Evolutionary conservation across 1,140 invertebrate species (phyloP).

Genomic region (Stegodyphus dumicola): DNA sequence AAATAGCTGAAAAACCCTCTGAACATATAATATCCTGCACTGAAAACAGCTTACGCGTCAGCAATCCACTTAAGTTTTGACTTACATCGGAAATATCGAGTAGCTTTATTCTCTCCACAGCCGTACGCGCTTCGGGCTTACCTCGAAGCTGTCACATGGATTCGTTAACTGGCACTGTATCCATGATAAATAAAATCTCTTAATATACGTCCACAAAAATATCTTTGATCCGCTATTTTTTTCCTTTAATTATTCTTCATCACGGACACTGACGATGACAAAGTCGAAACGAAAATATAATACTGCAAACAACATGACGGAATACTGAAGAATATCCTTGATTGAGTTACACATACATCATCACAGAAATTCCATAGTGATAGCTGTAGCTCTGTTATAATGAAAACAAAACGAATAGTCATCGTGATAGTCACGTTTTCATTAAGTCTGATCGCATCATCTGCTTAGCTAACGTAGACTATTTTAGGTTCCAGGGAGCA

Average conservation of each 20-base stretch:
- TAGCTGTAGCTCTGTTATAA: slow-evolving; percentile 11
- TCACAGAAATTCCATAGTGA: slow-evolving; percentile 7
- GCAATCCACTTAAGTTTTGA: too few relatives aligned
- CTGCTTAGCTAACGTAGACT: neutral
- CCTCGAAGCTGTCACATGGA: too few relatives aligned
- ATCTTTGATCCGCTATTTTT: neutral
- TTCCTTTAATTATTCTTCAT: neutral
- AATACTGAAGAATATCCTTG: slow-evolving; percentile 23
- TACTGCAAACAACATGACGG: slow-evolving; percentile 21
- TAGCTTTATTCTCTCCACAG: too few relatives aligned
- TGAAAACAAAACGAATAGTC: slow-evolving; percentile 10
- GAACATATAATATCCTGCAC: too few relatives aligned
- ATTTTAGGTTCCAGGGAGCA: neutral
- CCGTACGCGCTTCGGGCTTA: too few relatives aligned
- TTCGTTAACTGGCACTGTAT: neutral
- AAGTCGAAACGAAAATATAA: slow-evolving; percentile 1
- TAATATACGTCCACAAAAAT: slow-evolving; percentile 12
- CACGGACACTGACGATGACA: neutral
- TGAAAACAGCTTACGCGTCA: too few relatives aligned
- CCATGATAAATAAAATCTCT: neutral
- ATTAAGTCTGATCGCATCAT: neutral
- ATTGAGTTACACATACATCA: slow-evolving; percentile 10
- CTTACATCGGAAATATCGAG: too few relatives aligned
- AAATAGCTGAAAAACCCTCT: too few relatives aligned
- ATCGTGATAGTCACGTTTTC: neutral